Conservation (phyloP, 1,140 invertebrate species). For the Bathynomus jamesi region DNA sequence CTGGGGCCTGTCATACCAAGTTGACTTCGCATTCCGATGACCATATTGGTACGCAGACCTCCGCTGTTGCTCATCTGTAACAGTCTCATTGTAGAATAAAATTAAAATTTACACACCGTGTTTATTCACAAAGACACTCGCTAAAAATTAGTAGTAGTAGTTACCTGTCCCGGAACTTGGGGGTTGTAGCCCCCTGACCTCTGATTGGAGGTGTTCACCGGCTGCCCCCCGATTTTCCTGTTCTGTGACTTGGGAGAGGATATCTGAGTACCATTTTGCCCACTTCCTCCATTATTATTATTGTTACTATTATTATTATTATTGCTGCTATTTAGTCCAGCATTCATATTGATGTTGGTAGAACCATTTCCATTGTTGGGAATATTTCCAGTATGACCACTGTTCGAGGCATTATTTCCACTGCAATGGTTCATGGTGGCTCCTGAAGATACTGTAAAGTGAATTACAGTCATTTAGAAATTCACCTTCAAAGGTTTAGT, state of each 20-base stretch:
- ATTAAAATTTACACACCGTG: background rate
- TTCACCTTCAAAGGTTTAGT: too few relatives aligned
- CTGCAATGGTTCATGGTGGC: background rate
- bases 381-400: background rate
- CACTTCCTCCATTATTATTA: slow-evolving; percentile 1
- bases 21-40: slow-evolving; percentile 28
- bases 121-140: too few relatives aligned
- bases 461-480: slow-evolving; percentile 47
- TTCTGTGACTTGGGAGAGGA: slow-evolving; percentile 50
- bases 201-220: slow-evolving; percentile 18
- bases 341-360: slow-evolving; percentile 11
- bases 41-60: slow-evolving; percentile 19
- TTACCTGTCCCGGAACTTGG: slow-evolving; percentile 26
- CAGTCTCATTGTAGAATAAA: background rate
- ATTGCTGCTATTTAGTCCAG: slow-evolving; percentile 14
- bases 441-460: slow-evolving; percentile 38
- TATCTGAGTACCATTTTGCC: slow-evolving; percentile 44
- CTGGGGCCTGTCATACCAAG: slow-evolving; percentile 19
- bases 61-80: slow-evolving; percentile 23
- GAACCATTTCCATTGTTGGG: background rate
- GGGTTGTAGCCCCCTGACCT: slow-evolving; percentile 20
- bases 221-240: slow-evolving; percentile 39
- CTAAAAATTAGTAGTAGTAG: too few relatives aligned
- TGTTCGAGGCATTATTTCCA: background rate
- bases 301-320: too few relatives aligned